Conservation (phyloP, 2,888 invertebrate genomes). For the Scaptomyza reducta region DNA sequence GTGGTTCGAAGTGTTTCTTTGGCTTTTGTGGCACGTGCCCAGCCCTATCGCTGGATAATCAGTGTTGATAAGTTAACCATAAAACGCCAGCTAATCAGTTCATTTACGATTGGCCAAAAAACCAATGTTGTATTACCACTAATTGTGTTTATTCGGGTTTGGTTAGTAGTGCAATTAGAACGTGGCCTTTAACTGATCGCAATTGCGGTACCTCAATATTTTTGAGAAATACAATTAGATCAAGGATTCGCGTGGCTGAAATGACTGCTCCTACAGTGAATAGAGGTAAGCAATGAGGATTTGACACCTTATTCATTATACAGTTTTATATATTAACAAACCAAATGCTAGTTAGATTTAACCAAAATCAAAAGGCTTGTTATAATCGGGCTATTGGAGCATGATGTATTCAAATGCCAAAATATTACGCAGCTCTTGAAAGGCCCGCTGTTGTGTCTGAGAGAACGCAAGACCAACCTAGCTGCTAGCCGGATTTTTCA, state of each 20-base stretch:
- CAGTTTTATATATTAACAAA: neutral
- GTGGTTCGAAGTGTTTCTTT: neutral
- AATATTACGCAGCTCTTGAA: too few species aligned
- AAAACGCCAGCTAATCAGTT: slow-evolving; percentile 35
- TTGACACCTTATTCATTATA: neutral
- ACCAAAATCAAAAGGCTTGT: too few species aligned
- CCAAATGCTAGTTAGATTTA: too few species aligned
- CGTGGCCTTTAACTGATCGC: slow-evolving; percentile 19
- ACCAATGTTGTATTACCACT: neutral
- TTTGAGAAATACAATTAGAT: neutral
- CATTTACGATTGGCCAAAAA: slow-evolving; percentile 32
- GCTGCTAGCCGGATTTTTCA: too few species aligned
- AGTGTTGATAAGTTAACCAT: slow-evolving; percentile 38
- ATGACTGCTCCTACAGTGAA: slow-evolving; percentile 35
- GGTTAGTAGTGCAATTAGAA: slow-evolving; percentile 10
- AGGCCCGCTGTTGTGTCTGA: too few species aligned
- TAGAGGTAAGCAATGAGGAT: slow-evolving; percentile 13
- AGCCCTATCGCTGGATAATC: slow-evolving; percentile 50
- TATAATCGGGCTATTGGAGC: too few species aligned
- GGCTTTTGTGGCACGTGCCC: slow-evolving; percentile 13
- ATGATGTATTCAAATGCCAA: too few species aligned
- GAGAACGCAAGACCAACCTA: too few species aligned
- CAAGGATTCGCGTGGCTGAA: neutral
- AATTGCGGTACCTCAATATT: neutral
- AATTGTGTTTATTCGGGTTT: slow-evolving; percentile 23